Evolutionary conservation across 2,113 vertebrate genomes (phyloP).

Genomic region (Sterna hirundo): DNA sequence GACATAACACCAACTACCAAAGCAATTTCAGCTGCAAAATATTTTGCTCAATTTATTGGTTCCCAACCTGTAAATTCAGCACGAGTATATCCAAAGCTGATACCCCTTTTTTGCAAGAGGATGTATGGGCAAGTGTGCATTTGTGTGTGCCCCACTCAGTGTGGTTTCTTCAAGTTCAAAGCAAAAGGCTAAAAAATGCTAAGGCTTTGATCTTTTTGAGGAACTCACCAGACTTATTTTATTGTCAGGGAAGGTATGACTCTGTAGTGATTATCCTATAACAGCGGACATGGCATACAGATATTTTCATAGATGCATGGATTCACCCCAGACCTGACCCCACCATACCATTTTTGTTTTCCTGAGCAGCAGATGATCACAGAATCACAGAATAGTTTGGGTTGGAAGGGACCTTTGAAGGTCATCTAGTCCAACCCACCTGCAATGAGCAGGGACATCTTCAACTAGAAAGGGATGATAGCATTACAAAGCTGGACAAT

Average conservation of each 20-base stretch:
- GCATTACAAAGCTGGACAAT: background rate
- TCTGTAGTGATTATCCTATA: background rate
- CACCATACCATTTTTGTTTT: background rate
- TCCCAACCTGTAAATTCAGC: background rate
- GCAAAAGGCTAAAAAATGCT: background rate
- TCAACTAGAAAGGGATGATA: background rate
- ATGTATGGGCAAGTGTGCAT: background rate
- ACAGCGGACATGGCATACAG: fast-evolving
- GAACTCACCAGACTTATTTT: background rate
- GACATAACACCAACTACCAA: background rate
- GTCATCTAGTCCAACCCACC: background rate
- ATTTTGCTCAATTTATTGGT: background rate
- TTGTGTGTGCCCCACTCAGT: background rate
- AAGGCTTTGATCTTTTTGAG: background rate
- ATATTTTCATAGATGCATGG: background rate
- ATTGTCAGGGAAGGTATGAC: background rate
- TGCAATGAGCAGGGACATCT: background rate
- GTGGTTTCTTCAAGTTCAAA: background rate
- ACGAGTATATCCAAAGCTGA: background rate
- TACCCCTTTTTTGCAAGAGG: fast-evolving
- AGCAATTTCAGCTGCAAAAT: background rate
- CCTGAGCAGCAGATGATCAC: background rate
- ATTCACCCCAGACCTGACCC: background rate
- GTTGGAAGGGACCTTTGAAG: background rate
- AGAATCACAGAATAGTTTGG: background rate